Conservation (phyloP, 2,888 invertebrate genomes). For the Eristalinus sepulchralis region DNA sequence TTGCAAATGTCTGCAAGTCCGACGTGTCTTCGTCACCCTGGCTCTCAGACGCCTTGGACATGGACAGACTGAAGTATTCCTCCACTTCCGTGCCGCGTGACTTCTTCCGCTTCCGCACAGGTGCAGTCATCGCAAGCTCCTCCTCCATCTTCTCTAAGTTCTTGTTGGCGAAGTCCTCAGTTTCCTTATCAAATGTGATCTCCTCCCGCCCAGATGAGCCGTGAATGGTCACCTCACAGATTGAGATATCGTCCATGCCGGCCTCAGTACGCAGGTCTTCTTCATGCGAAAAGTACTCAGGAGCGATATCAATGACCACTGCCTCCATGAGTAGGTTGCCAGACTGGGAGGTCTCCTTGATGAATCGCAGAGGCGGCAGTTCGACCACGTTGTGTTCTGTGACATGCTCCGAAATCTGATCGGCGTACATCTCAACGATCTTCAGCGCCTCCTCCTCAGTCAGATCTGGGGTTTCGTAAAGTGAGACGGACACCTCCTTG, state of each 20-base stretch:
- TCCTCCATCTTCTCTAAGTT: slow-evolving; percentile 82
- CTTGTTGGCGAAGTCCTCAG: slow-evolving; percentile 81
- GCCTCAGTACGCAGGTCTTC: slow-evolving; percentile 93
- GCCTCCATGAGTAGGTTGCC: slow-evolving; percentile 95
- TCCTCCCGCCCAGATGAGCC: slow-evolving; percentile 81
- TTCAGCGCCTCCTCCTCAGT: slow-evolving; percentile 95
- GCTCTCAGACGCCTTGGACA: slow-evolving; percentile 83
- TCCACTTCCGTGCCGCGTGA: slow-evolving; percentile 85
- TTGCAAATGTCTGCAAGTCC: slow-evolving; percentile 85
- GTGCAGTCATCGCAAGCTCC: slow-evolving; percentile 83
- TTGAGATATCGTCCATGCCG: slow-evolving; percentile 92
- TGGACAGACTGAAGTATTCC: slow-evolving; percentile 85
- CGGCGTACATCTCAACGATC: slow-evolving; percentile 96
- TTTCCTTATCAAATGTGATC: slow-evolving; percentile 81
- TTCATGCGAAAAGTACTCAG: slow-evolving; percentile 90
- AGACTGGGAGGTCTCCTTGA: slow-evolving; percentile 93
- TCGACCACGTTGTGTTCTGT: slow-evolving; percentile 92
- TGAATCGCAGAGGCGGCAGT: slow-evolving; percentile 92
- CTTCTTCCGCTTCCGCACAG: slow-evolving; percentile 83
- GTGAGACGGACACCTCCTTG: slow-evolving; percentile 93
- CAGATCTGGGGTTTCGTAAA: slow-evolving; percentile 95
- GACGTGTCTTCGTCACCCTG: slow-evolving; percentile 85
- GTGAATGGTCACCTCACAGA: slow-evolving; percentile 87
- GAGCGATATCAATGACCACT: slow-evolving; percentile 93
- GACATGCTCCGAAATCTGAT: slow-evolving; percentile 94